phyloP scores from a whole-genome alignment of 2,888 invertebrate species.

The Caenorhabditis sp. region DNA sequence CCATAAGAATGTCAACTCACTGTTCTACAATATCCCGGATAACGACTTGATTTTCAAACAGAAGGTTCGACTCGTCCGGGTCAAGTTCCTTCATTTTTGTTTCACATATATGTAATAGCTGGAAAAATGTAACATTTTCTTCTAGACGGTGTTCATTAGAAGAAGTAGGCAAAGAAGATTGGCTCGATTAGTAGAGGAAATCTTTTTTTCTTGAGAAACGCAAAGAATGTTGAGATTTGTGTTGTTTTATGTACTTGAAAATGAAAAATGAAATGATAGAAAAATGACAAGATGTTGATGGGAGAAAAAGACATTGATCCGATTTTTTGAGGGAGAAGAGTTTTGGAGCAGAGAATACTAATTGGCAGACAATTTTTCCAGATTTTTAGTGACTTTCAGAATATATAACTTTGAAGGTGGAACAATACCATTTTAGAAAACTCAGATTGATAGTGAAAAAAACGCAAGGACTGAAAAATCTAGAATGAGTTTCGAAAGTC shows the following conservation, averaged over 20 bases:
- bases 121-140: constrained; percentile 9
- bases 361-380: too few species aligned
- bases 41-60: constrained; percentile 23
- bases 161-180: background rate
- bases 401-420: too few species aligned
- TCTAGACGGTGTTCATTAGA: background rate
- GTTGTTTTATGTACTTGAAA: constrained; percentile 1
- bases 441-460: too few species aligned
- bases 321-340: background rate
- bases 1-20: too few species aligned
- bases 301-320: background rate
- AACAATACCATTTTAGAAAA: too few species aligned
- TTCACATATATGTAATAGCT: constrained; percentile 1
- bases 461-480: too few species aligned
- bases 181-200: background rate
- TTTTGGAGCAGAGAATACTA: too few species aligned
- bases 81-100: constrained; percentile 42
- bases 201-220: constrained; percentile 1
- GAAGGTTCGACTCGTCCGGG: constrained; percentile 41
- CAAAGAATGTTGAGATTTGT: background rate
- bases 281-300: background rate
- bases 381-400: too few species aligned
- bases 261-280: background rate
- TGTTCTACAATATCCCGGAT: constrained; percentile 42
- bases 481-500: too few species aligned